These are phyloP conservation scores for Sebastes minor DNA, from an alignment of 2,797 vertebrate species.

Conservation along the genomic window DNA sequence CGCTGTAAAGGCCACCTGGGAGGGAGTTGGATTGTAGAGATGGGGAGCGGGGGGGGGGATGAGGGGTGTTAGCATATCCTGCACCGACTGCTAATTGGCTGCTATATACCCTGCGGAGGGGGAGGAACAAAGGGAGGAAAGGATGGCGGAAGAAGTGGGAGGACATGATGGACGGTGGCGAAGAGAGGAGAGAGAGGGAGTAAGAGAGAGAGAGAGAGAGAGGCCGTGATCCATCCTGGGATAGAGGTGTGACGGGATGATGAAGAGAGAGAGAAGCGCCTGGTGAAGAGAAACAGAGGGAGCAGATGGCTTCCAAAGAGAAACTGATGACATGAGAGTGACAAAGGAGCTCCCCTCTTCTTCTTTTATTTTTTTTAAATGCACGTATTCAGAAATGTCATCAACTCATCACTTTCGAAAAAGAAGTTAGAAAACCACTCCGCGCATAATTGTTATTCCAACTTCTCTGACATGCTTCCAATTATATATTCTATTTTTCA, in stretches of 20 bases:
- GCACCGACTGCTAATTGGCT: slow-evolving; percentile 67
- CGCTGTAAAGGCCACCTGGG: slow-evolving; percentile 51
- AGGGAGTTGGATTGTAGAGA: neutral
- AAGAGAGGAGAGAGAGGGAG: neutral
- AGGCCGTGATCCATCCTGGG: slow-evolving; percentile 2
- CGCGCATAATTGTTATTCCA: neutral
- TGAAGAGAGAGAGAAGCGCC: neutral
- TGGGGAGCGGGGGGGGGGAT: neutral
- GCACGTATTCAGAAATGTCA: neutral
- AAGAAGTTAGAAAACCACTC: neutral
- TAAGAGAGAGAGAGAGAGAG: neutral
- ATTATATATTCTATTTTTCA: neutral
- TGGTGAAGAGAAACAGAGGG: slow-evolving; percentile 33
- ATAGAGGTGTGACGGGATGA: slow-evolving; percentile 1
- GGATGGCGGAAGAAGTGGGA: neutral
- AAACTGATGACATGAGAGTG: slow-evolving; percentile 50
- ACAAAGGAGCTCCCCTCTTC: slow-evolving; percentile 34
- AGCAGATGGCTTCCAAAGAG: slow-evolving; percentile 61
- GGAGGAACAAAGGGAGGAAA: slow-evolving; percentile 20
- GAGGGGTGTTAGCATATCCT: slow-evolving; percentile 35
- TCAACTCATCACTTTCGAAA: neutral
- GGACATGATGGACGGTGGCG: neutral
- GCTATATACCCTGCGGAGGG: slow-evolving; percentile 19
- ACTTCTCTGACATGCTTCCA: neutral
- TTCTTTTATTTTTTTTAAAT: neutral